Conservation (phyloP, 2,888 invertebrate species). For the Drosophila testacea region DNA sequence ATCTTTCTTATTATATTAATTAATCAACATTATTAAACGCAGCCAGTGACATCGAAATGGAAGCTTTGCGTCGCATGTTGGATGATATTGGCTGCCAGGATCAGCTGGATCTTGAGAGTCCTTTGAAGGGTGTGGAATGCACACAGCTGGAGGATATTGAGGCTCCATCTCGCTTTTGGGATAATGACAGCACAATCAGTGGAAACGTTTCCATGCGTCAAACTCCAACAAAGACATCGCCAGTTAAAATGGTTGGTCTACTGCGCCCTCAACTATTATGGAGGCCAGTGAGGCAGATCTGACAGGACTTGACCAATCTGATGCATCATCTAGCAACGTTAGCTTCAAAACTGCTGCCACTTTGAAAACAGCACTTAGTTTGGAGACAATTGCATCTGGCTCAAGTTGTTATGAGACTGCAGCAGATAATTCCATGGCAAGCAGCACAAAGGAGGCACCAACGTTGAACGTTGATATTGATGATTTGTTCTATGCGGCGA, state of each 20-base stretch:
- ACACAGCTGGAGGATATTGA: constrained; percentile 84
- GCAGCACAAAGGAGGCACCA: constrained; percentile 26
- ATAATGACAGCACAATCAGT: constrained; percentile 67
- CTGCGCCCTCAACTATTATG: constrained; percentile 84
- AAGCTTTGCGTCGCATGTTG: constrained; percentile 74
- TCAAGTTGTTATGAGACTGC: constrained; percentile 83
- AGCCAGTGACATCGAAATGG: constrained; percentile 67
- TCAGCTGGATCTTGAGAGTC: constrained; percentile 66
- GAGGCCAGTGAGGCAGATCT: constrained; percentile 78
- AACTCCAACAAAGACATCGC: constrained; percentile 73
- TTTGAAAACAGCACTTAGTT: constrained; percentile 45
- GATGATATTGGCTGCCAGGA: constrained; percentile 61
- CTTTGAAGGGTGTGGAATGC: constrained; percentile 68
- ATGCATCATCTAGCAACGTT: constrained; percentile 62
- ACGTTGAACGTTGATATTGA: constrained; percentile 51
- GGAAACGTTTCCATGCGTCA: constrained; percentile 46
- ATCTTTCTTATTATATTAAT: background rate
- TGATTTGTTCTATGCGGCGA: constrained; percentile 64
- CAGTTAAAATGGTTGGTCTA: constrained; percentile 83
- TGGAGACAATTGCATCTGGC: constrained; percentile 43
- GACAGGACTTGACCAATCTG: constrained; percentile 26
- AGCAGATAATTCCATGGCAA: constrained; percentile 65
- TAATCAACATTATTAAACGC: background rate
- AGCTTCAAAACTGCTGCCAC: constrained; percentile 77
- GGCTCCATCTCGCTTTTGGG: constrained; percentile 84